Percentiles rank a stretch among this genome's conserved stretches.
These are phyloP conservation scores for Stegastes partitus DNA, from an alignment of 2,113 vertebrate genomes.

Conservation along the genomic window DNA sequence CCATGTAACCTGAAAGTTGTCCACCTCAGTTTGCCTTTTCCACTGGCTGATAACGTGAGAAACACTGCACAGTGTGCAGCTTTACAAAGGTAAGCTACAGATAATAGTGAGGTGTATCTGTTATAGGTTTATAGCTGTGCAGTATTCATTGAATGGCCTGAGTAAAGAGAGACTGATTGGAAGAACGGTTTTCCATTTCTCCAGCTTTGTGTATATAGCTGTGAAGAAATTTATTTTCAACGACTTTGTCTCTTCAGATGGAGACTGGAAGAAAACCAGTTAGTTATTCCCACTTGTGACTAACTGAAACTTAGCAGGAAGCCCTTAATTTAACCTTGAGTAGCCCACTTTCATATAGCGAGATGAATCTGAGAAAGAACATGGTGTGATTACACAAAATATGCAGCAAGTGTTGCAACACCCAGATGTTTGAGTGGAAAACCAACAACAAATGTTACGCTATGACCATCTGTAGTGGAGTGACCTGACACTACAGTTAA, in stretches of 20 bases:
- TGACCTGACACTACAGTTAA: constrained; percentile 37
- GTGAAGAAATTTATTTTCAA: constrained; percentile 29
- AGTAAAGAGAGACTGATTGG: constrained; percentile 9
- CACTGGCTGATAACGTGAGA: not conserved
- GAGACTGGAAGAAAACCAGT: constrained; percentile 23
- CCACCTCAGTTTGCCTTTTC: not conserved
- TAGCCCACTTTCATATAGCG: constrained; percentile 49
- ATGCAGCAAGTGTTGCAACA: constrained; percentile 36
- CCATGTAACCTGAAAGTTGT: constrained; percentile 13
- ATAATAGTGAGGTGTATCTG: constrained; percentile 14
- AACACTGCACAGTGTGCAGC: not conserved
- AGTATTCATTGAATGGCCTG: constrained; percentile 25
- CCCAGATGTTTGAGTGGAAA: constrained; percentile 69
- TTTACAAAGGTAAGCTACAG: constrained; percentile 13
- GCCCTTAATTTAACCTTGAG: constrained; percentile 49
- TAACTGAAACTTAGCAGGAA: constrained; percentile 20
- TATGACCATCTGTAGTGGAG: constrained; percentile 62
- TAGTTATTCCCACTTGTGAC: constrained; percentile 30
- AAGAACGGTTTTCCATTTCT: constrained; percentile 2
- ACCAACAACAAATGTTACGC: constrained; percentile 21
- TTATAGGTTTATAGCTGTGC: not conserved
- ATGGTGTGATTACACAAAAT: constrained; percentile 50
- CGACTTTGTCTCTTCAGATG: constrained; percentile 32
- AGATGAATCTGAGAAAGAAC: constrained; percentile 25
- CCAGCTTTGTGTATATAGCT: constrained; percentile 10